Evolutionary conservation across 2,888 invertebrate genomes (phyloP).

Genomic region (Melipona bicolor): DNA sequence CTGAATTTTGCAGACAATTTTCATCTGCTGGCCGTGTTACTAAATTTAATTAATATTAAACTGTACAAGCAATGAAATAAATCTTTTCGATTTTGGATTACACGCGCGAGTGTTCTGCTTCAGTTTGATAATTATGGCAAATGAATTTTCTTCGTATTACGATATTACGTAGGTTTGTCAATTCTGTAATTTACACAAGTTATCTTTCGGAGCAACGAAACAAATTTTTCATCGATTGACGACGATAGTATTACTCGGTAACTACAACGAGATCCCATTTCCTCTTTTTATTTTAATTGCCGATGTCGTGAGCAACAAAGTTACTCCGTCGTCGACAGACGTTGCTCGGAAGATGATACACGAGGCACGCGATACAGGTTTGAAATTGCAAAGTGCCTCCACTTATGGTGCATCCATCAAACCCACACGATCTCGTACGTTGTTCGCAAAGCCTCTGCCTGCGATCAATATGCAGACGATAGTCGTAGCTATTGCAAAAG

Average conservation of each 20-base stretch:
- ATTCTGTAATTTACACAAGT: too few relatives aligned
- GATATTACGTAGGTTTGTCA: not conserved
- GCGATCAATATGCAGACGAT: constrained; percentile 45
- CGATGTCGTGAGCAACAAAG: too few relatives aligned
- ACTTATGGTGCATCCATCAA: constrained; percentile 46
- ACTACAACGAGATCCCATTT: too few relatives aligned
- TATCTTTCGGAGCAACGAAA: too few relatives aligned
- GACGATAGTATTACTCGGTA: too few relatives aligned
- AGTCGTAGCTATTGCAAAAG: constrained; percentile 28
- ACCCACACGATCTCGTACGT: constrained; percentile 48
- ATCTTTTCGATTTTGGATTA: too few relatives aligned
- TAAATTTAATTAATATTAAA: too few relatives aligned
- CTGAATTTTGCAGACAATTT: too few relatives aligned
- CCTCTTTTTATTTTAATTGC: not conserved
- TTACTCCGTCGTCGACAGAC: not conserved
- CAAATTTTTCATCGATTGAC: too few relatives aligned
- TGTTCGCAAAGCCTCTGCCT: constrained; percentile 32
- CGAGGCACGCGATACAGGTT: not conserved
- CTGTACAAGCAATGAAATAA: too few relatives aligned
- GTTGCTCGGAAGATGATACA: constrained; percentile 14
- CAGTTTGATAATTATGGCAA: not conserved
- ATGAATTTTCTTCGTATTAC: not conserved
- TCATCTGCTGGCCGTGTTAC: too few relatives aligned
- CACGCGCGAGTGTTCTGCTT: not conserved
- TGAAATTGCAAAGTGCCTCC: constrained; percentile 33